A percentile compares a stretch with the other conserved stretches of the same genome.
Conservation (phyloP, 2,113 vertebrate genomes). For the Ornithorhynchus anatinus region DNA sequence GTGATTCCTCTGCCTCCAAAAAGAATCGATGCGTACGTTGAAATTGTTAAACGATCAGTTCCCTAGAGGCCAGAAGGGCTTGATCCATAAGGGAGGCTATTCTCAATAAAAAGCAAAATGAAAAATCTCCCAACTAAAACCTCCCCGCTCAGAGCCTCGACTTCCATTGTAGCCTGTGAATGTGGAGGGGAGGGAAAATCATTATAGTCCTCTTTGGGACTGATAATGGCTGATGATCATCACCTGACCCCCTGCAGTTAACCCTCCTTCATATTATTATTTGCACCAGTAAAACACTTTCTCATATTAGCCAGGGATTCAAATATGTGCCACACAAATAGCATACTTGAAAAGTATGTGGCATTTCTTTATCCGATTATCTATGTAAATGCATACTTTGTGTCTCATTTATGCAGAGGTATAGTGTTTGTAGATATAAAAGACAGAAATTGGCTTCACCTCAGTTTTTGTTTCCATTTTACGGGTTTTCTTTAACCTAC, state of each 20-base stretch:
- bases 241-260: constrained; percentile 64
- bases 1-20: no score
- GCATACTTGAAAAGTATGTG: constrained; percentile 40
- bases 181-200: no score
- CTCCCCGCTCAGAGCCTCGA: constrained; percentile 50
- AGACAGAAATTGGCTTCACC: constrained; percentile 54
- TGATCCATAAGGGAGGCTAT: constrained; percentile 63
- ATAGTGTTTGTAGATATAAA: constrained; percentile 12
- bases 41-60: constrained; percentile 65
- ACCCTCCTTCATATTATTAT: constrained; percentile 66
- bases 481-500: constrained; percentile 33
- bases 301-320: constrained; percentile 66
- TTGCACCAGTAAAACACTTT: constrained; percentile 66
- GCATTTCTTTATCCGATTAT: constrained; percentile 47
- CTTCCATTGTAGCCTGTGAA: constrained; percentile 50
- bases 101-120: constrained; percentile 62
- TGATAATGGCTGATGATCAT: constrained; percentile 72
- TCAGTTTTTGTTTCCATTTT: constrained; percentile 21
- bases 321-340: constrained; percentile 59
- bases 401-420: constrained; percentile 9
- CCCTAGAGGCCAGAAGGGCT: constrained; percentile 66
- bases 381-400: constrained; percentile 46
- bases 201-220: constrained; percentile 64
- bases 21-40: no score
- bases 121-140: constrained; percentile 64